These are phyloP conservation scores for Cantharis flavilabris DNA, from an alignment of 2,888 invertebrate species.

Conservation along the genomic window DNA sequence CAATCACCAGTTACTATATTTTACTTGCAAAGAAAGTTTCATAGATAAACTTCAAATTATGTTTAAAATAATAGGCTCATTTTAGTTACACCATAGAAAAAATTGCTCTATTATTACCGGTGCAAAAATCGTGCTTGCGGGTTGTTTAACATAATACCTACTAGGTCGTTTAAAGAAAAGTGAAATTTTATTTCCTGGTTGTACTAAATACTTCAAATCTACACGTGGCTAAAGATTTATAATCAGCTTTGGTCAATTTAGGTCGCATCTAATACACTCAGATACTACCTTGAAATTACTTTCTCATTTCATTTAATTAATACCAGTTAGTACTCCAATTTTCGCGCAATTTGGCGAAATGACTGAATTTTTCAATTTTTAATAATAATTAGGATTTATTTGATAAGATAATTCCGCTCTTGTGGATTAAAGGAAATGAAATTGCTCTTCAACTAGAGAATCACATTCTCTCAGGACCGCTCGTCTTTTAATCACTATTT, in stretches of 20 bases:
- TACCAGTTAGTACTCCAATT: not conserved
- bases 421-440: no score
- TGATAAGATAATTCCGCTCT: no score
- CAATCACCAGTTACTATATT: not conserved
- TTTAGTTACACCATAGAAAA: not conserved
- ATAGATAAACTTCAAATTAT: not conserved
- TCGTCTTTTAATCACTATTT: no score
- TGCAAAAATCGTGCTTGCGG: constrained; percentile 1
- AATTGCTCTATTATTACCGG: not conserved
- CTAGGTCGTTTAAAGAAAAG: constrained; percentile 23
- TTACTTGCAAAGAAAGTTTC: not conserved
- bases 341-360: not conserved
- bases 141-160: constrained; percentile 7
- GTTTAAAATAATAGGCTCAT: not conserved
- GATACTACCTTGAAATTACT: not conserved
- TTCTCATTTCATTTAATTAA: not conserved
- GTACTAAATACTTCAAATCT: constrained; percentile 25
- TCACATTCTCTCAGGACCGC: no score
- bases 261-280: not conserved
- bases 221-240: not conserved
- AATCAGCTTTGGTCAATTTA: not conserved
- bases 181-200: constrained; percentile 28
- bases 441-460: no score
- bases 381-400: no score
- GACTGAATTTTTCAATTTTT: not conserved